Base-by-base conservation (phyloP, 2,888 invertebrate species). In the Physocephala rufipes region DNA sequence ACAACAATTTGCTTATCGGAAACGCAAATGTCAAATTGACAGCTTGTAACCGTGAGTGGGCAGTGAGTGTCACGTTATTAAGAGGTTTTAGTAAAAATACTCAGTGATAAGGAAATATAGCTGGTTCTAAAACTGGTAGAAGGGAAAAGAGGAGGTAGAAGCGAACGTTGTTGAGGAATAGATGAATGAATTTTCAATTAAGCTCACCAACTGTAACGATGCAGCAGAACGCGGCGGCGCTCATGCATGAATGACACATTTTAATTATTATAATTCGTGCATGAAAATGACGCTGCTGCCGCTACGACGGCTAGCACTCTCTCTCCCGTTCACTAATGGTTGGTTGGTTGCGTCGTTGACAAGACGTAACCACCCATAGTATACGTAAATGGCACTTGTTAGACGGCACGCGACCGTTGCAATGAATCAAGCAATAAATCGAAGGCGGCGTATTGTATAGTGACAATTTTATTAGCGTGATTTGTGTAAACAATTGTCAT, bases 21-120 rank as follows among this genome's bases (percentile, higher is more conserved):
- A 26, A 58, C 65, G 49, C 65, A 65, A 28, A 45, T 64, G 65
- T 51, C 65, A 65, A 28, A 15, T 49, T 65, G 28, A 65, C 65
- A 65, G 65, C 65, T 24, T 16, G 30, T 45, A 26, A 64, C 26
- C 19, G 26, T 13, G 49, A 15, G 47, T 16, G 43, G 28, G 13
- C 28, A n/a, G 28, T 59, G 28, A 55, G 24, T 12, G 2, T n/a
- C 0, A 19, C 19, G 49, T 9, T 7, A 36, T 4, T 9, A 36
- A 36, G 5, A 7, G 36, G 36, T 36, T 36, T 36, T 36, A 36
- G 9, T 36, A 36, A 9, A 36, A 36, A 36, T 9, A 36, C 36
- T 36, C 36, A 7, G 9, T 9, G 36, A 36, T 7, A 36, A 9
- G 36, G 5, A 36, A 36, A 36, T 4, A 9, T 7, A 36, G 36